Conservation (phyloP, 2,797 vertebrate species). For the Chloroceryle inda region DNA sequence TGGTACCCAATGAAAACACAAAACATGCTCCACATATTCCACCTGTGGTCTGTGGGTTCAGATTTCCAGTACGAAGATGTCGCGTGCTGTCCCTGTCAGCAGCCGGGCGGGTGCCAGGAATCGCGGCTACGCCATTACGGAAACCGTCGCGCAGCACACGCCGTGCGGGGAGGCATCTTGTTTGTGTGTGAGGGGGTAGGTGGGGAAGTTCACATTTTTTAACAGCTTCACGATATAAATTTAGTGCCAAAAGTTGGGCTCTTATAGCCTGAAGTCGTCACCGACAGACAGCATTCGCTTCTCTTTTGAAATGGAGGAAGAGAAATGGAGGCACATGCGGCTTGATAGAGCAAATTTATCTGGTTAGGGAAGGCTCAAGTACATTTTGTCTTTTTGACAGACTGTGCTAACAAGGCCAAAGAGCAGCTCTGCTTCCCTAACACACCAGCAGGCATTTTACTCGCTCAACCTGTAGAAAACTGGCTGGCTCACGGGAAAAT, state of each 20-base stretch:
- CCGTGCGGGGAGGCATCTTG: conserved; percentile 33
- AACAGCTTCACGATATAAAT: conserved; percentile 41
- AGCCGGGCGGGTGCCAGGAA: neutral
- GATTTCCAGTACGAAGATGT: neutral
- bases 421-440: neutral
- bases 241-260: neutral
- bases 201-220: conserved; percentile 31
- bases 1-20: neutral
- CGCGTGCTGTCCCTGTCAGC: neutral
- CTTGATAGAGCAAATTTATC: neutral
- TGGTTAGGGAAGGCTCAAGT: neutral
- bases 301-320: neutral
- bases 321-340: neutral
- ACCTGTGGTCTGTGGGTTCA: neutral
- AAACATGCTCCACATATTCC: neutral
- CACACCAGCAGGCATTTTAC: neutral
- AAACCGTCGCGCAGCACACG: conserved; percentile 26
- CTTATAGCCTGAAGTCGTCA: neutral
- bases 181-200: conserved; percentile 44
- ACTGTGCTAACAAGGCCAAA: neutral
- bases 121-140: conserved; percentile 9
- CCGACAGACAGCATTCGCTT: neutral
- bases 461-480: conserved; percentile 9
- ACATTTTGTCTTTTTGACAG: neutral
- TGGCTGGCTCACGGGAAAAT: neutral